Base-by-base conservation (phyloP, 2,888 invertebrate species). In the Cataglyphis livida region DNA sequence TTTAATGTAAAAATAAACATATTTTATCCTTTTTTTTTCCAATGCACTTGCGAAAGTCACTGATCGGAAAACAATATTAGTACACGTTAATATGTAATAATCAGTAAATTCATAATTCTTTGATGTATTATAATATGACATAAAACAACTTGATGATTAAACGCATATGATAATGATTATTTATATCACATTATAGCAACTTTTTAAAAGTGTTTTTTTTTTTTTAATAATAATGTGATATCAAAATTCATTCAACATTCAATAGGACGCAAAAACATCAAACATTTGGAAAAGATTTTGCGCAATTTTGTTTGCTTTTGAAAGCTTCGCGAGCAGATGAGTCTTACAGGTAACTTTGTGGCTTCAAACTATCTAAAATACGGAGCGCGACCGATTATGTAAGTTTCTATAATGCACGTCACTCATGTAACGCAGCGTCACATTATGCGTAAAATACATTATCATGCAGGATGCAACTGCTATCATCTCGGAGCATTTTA, bases 361-460 rank as follows among this genome's bases (percentile, higher is more conserved):
- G 44, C n/a, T 59, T 3, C n/a, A 35, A 74, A 79, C 75, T 79
- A 73, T 2, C 74, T 71, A 79, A 79, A 79, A 79, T 79, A 61
- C 59, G 59, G 44, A 79, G 44, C 25, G 59, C 10, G 12, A 73
- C 25, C 59, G 74, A 73, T 57, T 74, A 35, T 59, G 74, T 59
- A 73, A 71, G 32, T 78, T 78, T 18, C 25, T 59, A 59, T 73
- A 79, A 79, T 59, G 44, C 74, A 79, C 44, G 59, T 79, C 59
- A 79, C 59, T 73, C 59, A 35, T 35, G 74, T 79, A 79, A 71
- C 59, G 57, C 59, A 59, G 75, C 78, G 25, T 79, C 44, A 59
- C 44, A 78, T 78, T 78, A 78, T 79, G 59, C 78, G 78, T 25
- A 44, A 79, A 61, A 79, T 71, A 78, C 32, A 35, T 79, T 73